Conservation (phyloP, 2,888 invertebrate species). For the Euspilapteryx auroguttella region DNA sequence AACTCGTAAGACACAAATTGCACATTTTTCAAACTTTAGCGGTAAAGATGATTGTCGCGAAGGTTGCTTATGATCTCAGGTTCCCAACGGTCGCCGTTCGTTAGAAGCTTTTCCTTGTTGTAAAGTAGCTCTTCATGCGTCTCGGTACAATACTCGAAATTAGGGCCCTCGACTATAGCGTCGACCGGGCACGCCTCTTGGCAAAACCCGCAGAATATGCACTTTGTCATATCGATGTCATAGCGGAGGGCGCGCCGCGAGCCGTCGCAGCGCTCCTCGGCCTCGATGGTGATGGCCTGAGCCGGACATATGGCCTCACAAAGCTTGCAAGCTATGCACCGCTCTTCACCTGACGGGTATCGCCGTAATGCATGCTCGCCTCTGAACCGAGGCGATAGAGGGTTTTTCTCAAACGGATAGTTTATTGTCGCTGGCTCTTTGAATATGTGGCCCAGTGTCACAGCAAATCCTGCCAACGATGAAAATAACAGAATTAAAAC, state of each 20-base stretch:
- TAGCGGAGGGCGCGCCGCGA: constrained; percentile 95
- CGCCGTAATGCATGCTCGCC: constrained; percentile 97
- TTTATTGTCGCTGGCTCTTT: constrained; percentile 96
- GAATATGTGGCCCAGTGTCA: constrained; percentile 71
- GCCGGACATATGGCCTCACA: constrained; percentile 99
- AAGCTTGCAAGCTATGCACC: constrained; percentile 98
- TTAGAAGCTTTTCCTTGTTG: constrained; percentile 96
- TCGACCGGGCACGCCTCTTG: constrained; percentile 98
- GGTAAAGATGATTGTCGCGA: constrained; percentile 40
- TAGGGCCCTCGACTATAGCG: constrained; percentile 98
- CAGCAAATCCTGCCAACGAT: constrained; percentile 66
- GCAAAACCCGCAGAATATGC: constrained; percentile 99
- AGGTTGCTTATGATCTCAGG: constrained; percentile 95
- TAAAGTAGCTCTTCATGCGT: constrained; percentile 97
- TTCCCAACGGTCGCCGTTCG: constrained; percentile 98
- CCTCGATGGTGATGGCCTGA: constrained; percentile 97
- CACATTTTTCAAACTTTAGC: no score
- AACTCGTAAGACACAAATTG: no score
- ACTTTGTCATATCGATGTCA: constrained; percentile 97
- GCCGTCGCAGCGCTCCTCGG: constrained; percentile 93
- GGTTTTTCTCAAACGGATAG: constrained; percentile 99
- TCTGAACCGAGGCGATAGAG: constrained; percentile 93
- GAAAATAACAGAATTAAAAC: no score
- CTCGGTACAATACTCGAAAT: constrained; percentile 97
- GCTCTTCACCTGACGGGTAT: constrained; percentile 96